A percentile compares a stretch with the other conserved stretches of the same genome.
Conservation (phyloP, 2,113 vertebrate genomes). For the Oreochromis spilurus region DNA sequence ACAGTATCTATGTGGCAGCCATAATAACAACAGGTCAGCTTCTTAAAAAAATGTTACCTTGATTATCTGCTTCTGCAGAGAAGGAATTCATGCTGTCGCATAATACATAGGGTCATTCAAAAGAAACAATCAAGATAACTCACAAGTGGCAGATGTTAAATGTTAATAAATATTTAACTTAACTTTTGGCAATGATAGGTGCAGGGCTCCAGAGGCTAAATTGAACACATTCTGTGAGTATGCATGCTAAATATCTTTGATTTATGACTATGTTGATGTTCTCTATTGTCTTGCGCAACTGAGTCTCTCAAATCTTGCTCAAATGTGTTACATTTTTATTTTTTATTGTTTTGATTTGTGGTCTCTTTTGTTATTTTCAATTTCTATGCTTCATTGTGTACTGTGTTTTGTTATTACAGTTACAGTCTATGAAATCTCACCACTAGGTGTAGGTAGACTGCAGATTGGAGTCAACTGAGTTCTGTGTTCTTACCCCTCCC, state of each 20-base stretch:
- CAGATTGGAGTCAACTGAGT: not conserved
- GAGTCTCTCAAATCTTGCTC: not conserved
- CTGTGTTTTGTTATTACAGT: not conserved
- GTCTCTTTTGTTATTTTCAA: not conserved
- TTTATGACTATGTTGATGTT: not conserved
- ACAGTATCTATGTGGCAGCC: not conserved
- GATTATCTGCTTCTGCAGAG: not conserved
- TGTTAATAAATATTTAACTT: not conserved
- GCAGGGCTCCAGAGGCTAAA: not conserved
- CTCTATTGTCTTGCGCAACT: not conserved
- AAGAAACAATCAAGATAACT: not conserved
- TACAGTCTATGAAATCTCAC: not conserved
- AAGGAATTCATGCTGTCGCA: not conserved
- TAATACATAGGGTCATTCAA: not conserved
- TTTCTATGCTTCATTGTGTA: not conserved
- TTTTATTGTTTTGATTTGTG: not conserved
- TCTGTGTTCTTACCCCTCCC: not conserved
- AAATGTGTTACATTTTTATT: not conserved
- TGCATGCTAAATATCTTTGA: not conserved
- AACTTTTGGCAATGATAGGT: not conserved
- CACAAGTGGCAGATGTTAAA: not conserved
- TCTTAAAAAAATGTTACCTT: not conserved
- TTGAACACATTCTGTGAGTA: not conserved
- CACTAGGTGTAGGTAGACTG: not conserved
- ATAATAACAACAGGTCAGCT: not conserved